phyloP scores from a whole-genome alignment of 2,113 vertebrate species.

The Aplodontia rufa region DNA sequence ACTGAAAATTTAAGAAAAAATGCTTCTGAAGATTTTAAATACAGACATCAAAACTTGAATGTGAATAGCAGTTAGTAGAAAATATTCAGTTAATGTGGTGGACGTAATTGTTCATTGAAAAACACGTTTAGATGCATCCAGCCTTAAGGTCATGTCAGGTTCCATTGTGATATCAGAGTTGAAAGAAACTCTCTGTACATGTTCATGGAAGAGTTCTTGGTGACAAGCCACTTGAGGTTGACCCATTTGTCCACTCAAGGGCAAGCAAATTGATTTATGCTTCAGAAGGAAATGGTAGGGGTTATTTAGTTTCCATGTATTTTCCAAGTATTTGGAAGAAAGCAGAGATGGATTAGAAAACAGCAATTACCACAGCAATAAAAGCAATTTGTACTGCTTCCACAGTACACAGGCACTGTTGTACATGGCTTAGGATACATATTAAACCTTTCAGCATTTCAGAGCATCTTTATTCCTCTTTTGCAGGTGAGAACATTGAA shows the following conservation, averaged over 20 bases:
- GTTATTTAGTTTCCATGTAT: constrained; percentile 18
- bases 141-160: constrained; percentile 44
- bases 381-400: constrained; percentile 26
- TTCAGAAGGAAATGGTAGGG: constrained; percentile 42
- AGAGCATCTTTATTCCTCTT: background rate
- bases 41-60: constrained; percentile 36
- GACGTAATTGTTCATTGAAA: constrained; percentile 33
- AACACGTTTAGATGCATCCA: background rate
- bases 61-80: constrained; percentile 38
- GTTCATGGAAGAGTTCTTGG: constrained; percentile 44
- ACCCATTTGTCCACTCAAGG: constrained; percentile 42
- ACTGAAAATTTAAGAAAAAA: constrained; percentile 27
- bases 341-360: constrained; percentile 27
- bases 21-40: constrained; percentile 34
- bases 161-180: constrained; percentile 13
- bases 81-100: background rate
- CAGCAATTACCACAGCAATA: background rate
- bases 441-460: constrained; percentile 31
- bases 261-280: constrained; percentile 40
- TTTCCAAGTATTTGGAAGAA: constrained; percentile 43
- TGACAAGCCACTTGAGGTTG: constrained; percentile 35
- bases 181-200: background rate
- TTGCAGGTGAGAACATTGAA: constrained; percentile 46
- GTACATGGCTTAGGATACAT: constrained; percentile 9
- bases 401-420: no score